phyloP scores from a whole-genome alignment of 2,797 vertebrate genomes.

The Pipistrellus pipistrellus region DNA sequence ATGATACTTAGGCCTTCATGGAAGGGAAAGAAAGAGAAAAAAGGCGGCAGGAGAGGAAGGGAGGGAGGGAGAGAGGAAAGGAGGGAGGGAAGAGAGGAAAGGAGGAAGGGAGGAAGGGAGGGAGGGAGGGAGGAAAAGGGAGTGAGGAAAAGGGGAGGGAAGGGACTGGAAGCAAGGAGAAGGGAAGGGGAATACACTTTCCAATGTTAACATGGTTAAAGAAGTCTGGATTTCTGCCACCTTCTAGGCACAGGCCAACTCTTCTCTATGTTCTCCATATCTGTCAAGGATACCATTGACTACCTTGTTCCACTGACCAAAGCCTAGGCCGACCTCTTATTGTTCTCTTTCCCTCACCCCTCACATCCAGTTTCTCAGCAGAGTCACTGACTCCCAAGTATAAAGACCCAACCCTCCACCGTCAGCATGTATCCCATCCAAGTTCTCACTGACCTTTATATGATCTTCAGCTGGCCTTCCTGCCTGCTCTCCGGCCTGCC shows the following conservation, averaged over 20 bases:
- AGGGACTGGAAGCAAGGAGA: accelerated
- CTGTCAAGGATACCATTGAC: background rate
- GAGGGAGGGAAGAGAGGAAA: background rate
- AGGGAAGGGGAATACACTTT: background rate
- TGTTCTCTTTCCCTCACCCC: background rate
- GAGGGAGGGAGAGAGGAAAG: no score
- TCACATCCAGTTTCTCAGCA: background rate
- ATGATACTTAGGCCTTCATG: background rate
- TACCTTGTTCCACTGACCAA: background rate
- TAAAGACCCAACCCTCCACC: accelerated
- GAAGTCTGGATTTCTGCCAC: background rate
- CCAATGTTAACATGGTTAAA: background rate
- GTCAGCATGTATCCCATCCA: background rate
- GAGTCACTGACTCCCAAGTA: accelerated
- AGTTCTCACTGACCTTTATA: background rate
- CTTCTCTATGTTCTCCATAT: background rate
- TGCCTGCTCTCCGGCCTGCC: background rate
- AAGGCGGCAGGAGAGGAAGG: background rate
- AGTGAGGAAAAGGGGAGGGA: background rate
- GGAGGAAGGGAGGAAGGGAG: no score
- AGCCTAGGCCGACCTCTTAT: background rate
- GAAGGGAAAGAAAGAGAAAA: background rate
- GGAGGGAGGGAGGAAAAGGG: background rate
- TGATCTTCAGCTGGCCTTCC: background rate
- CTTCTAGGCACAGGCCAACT: background rate